Evolutionary conservation across 2,113 vertebrate species (phyloP), one percentile per base, ranked within the genome.

Genomic region (Tetrao urogallus): DNA sequence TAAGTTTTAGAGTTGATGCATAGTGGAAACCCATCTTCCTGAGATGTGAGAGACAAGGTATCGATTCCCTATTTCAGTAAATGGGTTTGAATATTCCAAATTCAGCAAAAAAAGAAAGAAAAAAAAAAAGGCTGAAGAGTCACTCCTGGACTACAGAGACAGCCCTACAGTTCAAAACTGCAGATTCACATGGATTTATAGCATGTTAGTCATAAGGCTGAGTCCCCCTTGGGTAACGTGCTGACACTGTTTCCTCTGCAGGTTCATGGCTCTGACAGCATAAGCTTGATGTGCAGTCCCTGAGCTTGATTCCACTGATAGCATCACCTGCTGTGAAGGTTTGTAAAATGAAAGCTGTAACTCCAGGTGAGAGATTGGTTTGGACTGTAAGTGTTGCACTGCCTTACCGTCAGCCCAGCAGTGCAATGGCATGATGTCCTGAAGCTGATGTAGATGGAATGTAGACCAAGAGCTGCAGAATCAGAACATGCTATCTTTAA

Each of bases 181-280:
- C 9, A 15, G 8, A n/a, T 67, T 78, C n/a, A 5, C 10, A 2
- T 21, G 34, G 8, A 79, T 21, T 32, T 66, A 40, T 8, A 13
- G 18, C 63, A 82, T 3, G 21, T 52, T 43, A 16, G 21, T 65
- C 8, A 1, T 6, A 80, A 54, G 10, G 48, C 85, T 38, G 66
- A 65, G 25, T 25, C 57, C 6, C 47, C 50, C n/a, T 58, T 40
- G 43, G n/a, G 5, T 48, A 42, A 34, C 17, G 5, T 20, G 40
- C 14, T 45, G 64, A 69, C 36, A 56, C 69, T 1, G 1, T 30
- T 45, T 47, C 48, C 64, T 70, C 77, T 3, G 0, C 19, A 67
- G 64, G 20, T 17, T 86, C 0, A 0, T 38, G 60, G 65, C 69
- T 63, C 58, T 54, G 64, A 70, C 36, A 71, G 40, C 0, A 0